phyloP scores from a whole-genome alignment of 2,797 vertebrate species.

The Poeciliopsis paucimaculata region DNA sequence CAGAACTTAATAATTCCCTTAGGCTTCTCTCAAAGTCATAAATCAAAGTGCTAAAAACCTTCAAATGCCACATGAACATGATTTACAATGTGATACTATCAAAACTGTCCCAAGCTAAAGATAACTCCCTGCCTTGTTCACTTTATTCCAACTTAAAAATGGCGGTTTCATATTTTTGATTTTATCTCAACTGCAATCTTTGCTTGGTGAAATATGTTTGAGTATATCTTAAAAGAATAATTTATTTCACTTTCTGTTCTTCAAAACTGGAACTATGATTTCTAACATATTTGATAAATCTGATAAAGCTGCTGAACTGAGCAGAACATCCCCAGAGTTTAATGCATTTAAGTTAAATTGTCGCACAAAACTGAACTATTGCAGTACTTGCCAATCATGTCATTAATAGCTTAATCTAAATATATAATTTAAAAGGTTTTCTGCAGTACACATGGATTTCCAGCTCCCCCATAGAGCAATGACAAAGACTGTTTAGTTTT shows the following conservation, averaged over 20 bases:
- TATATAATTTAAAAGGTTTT: background rate
- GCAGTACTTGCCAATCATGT: background rate
- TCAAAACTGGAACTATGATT: background rate
- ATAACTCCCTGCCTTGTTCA: constrained; percentile 16
- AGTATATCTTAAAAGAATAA: background rate
- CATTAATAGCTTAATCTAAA: background rate
- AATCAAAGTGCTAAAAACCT: constrained; percentile 37
- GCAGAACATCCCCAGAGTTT: background rate
- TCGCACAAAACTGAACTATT: background rate
- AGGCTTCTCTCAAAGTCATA: constrained; percentile 29
- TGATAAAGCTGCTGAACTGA: background rate
- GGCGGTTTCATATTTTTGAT: background rate
- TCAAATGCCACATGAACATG: constrained; percentile 39
- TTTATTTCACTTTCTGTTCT: background rate
- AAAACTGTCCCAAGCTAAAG: constrained; percentile 35
- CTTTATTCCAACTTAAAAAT: constrained; percentile 11
- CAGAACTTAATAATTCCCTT: constrained; percentile 43
- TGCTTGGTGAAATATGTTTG: background rate
- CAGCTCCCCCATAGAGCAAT: background rate
- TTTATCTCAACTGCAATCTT: background rate
- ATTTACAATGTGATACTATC: constrained; percentile 39
- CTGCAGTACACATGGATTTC: background rate
- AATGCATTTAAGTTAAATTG: background rate
- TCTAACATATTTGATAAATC: background rate
- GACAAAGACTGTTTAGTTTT: background rate